phyloP scores from a whole-genome alignment of 2,888 invertebrate genomes.

The Synergus gifuensis region DNA sequence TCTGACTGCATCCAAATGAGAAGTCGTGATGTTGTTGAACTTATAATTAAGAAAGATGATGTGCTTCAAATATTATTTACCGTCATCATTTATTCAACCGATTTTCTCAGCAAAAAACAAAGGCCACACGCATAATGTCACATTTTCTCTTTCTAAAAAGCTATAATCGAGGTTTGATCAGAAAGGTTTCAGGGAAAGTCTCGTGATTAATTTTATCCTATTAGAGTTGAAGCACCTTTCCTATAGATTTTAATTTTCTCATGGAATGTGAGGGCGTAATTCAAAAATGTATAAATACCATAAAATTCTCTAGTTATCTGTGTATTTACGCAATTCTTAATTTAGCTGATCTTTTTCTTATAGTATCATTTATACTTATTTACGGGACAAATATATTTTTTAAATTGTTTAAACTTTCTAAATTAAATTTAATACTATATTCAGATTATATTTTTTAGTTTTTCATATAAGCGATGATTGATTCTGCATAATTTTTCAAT shows the following conservation, averaged over 20 bases:
- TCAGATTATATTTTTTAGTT: background rate
- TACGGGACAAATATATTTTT: background rate
- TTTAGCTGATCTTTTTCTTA: no score
- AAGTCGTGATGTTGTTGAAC: constrained; percentile 54
- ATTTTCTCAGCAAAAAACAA: background rate
- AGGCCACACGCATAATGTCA: background rate
- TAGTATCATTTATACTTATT: background rate
- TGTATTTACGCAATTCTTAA: no score
- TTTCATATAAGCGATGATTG: background rate
- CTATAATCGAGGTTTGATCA: background rate
- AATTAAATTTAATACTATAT: background rate
- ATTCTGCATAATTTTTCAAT: background rate
- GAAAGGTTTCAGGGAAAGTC: background rate
- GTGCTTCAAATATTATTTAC: background rate
- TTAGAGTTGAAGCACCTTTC: no score
- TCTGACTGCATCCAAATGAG: constrained; percentile 49
- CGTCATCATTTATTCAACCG: background rate
- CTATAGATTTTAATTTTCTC: background rate
- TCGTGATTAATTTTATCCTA: background rate
- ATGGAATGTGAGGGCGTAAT: no score
- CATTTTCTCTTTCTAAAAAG: constrained; percentile 1
- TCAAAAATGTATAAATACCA: no score
- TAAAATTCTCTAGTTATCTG: no score
- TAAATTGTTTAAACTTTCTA: background rate
- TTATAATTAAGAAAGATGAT: constrained; percentile 35